A percentile compares a stretch with the other conserved stretches of the same genome.
These are phyloP conservation scores for Loris lydekkerianus DNA, from an alignment of 2,797 vertebrate species.

Conservation along the genomic window DNA sequence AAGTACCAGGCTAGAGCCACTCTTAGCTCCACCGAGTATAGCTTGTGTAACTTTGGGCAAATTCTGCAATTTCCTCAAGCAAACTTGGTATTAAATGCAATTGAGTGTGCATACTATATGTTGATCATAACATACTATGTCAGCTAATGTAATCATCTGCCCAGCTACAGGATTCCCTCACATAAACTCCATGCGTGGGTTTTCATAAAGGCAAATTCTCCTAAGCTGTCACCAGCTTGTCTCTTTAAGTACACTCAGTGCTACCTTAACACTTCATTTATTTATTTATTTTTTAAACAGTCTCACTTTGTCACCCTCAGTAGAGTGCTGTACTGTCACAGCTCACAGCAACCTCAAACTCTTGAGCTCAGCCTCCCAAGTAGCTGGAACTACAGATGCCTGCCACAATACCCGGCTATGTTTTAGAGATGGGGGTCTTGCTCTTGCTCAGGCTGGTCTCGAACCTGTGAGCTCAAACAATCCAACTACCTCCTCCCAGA, in stretches of 20 bases:
- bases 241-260: neutral
- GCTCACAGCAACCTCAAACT: no score
- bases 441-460: no score
- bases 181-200: neutral
- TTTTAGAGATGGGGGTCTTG: no score
- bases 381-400: no score
- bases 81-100: neutral
- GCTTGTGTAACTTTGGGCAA: neutral
- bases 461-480: no score
- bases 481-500: no score
- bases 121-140: neutral
- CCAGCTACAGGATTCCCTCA: neutral
- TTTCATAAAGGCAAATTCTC: conserved; percentile 50
- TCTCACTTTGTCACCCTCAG: no score
- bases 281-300: no score
- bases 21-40: neutral
- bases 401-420: no score
- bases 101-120: neutral
- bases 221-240: neutral
- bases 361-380: no score
- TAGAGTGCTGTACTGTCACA: no score
- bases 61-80: neutral
- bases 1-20: neutral
- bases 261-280: neutral
- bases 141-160: neutral